Percentiles rank a stretch among this genome's conserved stretches.
Conservation (phyloP, 2,888 invertebrate genomes). For the Arctia plantaginis region DNA sequence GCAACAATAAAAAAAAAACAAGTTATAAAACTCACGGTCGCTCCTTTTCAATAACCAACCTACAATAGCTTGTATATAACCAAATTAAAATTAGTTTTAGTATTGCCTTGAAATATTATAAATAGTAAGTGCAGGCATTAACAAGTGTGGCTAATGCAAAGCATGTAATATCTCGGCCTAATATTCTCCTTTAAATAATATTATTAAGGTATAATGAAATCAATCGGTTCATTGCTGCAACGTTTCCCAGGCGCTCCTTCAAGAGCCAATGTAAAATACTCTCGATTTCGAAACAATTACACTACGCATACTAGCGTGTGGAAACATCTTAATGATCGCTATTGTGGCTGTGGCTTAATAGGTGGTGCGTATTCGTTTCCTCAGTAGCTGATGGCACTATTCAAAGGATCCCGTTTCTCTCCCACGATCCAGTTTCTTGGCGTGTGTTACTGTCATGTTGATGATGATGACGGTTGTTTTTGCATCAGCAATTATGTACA, state of each 20-base stretch:
- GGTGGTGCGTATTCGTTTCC: constrained; percentile 74
- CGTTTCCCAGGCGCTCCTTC: constrained; percentile 48
- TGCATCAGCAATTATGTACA: constrained; percentile 84
- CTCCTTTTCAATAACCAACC: neutral
- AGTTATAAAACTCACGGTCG: neutral
- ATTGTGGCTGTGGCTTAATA: constrained; percentile 71
- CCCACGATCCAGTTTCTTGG: constrained; percentile 83
- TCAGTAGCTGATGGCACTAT: constrained; percentile 71
- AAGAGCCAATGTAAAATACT: constrained; percentile 63
- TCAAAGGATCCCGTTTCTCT: constrained; percentile 81
- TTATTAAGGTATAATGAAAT: constrained; percentile 45
- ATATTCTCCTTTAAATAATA: neutral
- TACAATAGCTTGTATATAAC: neutral
- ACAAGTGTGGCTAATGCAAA: neutral
- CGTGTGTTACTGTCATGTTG: constrained; percentile 80
- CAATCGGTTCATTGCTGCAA: constrained; percentile 51
- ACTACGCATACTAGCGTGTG: constrained; percentile 76
- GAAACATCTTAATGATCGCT: constrained; percentile 80
- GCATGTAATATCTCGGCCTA: neutral
- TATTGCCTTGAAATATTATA: neutral
- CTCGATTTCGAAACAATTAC: constrained; percentile 83
- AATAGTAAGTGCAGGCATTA: neutral
- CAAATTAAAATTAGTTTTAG: no score
- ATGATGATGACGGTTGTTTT: constrained; percentile 81
- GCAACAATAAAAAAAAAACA: neutral